Percentiles rank a stretch among this genome's conserved stretches.
These are phyloP conservation scores for Prionailurus bengalensis DNA, from an alignment of 2,113 vertebrate genomes.

Conservation along the genomic window DNA sequence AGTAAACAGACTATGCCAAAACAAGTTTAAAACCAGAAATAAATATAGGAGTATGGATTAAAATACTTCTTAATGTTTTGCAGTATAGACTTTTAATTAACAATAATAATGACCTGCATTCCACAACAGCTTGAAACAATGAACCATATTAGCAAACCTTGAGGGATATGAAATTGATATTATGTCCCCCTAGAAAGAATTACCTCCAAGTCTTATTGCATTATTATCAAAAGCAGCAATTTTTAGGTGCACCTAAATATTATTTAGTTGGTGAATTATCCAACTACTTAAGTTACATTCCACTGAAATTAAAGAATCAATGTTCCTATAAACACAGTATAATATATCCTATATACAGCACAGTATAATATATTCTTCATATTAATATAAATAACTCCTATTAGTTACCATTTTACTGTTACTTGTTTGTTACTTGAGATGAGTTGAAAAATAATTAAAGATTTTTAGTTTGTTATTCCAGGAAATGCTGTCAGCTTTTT, in stretches of 20 bases:
- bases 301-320: not conserved
- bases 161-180: not conserved
- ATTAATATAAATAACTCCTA: not conserved
- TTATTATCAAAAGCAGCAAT: not conserved
- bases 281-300: not conserved
- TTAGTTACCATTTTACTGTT: not conserved
- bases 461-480: not conserved
- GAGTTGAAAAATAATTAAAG: not conserved
- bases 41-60: not conserved
- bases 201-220: not conserved
- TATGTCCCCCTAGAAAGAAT: not conserved
- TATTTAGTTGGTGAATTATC: slow-evolving; percentile 7
- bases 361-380: not conserved
- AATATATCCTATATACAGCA: not conserved
- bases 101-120: not conserved
- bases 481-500: not conserved
- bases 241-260: not conserved
- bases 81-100: not conserved
- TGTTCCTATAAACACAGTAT: not conserved
- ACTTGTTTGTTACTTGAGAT: not conserved
- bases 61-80: not conserved
- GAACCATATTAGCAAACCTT: not conserved
- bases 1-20: slow-evolving; percentile 1
- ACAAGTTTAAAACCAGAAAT: not conserved
- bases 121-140: not conserved